Base-by-base conservation (phyloP, 2,888 invertebrate species). In the Drosophila acutilabella region DNA sequence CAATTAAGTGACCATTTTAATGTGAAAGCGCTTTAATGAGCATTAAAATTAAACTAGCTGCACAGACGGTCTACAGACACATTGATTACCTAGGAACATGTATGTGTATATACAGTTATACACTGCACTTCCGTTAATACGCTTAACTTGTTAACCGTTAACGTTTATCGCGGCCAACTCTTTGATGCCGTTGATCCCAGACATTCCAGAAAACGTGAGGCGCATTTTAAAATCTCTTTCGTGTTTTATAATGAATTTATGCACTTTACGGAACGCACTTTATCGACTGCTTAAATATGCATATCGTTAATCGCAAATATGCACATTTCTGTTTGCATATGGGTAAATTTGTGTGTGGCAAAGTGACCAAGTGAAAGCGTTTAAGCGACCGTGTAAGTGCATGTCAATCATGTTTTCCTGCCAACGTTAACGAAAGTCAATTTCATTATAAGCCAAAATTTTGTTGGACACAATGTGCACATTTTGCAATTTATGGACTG, bases 141-240 rank as follows among this genome's bases (percentile, higher is more conserved):
- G 72, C 74, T 87, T 81, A 85, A 74, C 80, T 73, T 81, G 88
- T 81, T 79, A 85, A 82, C 74, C 73, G 71, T 59, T 73, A 64
- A 59, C 70, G 71, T 70, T 81, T 74, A 85, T 70, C 69, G 67
- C 40, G 40, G 65, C 41, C 61, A 83, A 51, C 72, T 69, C 65
- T 45, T 59, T 51, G 69, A 64, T 16, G 45, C 33, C 50, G 51
- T 51, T 59, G 10, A 56, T 52, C 47, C 20, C 53, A 64, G 40
- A 50, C 42, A n/a, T 64, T 70, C 71, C 33, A 5, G 2, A 20
- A 53, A 64, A 23, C 20, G 1, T 2, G 8, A 0, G 30, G 7
- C 0, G 26, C 7, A 6, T 6, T 26, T 26, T 7, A 26, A 30
- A 30, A 8, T 8, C 30, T 30, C 8, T 30, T 30, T 0, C 30